A percentile compares a stretch with the other conserved stretches of the same genome.
Evolutionary conservation across 1,140 invertebrate genomes (phyloP).

Genomic region (Papilio xuthus): DNA sequence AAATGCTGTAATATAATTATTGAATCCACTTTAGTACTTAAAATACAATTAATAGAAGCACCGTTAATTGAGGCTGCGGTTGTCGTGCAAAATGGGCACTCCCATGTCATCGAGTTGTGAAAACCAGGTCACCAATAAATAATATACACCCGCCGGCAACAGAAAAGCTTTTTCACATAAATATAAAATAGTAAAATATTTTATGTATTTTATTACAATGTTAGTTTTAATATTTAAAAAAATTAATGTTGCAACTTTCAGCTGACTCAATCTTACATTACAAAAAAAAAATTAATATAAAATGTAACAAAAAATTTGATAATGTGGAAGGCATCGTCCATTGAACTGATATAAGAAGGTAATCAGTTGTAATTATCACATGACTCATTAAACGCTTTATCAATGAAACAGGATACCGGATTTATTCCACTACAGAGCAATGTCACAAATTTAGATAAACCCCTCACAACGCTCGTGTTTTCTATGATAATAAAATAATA

Average conservation of each 20-base stretch:
- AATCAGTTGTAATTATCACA: background rate
- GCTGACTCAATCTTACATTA: too few relatives aligned
- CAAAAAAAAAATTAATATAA: too few relatives aligned
- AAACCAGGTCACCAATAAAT: slow-evolving; percentile 32
- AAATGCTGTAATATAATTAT: background rate
- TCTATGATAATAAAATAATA: slow-evolving; percentile 2
- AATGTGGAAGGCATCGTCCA: too few relatives aligned
- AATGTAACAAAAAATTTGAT: too few relatives aligned
- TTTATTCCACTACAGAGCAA: slow-evolving; percentile 36
- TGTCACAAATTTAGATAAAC: slow-evolving; percentile 35
- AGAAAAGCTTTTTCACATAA: background rate
- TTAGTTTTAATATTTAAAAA: slow-evolving; percentile 1
- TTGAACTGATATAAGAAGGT: too few relatives aligned
- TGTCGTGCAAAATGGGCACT: slow-evolving; percentile 36
- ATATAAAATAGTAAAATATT: background rate
- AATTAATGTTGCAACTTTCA: background rate
- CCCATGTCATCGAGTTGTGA: slow-evolving; percentile 13
- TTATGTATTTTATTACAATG: background rate
- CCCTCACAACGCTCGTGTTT: slow-evolving; percentile 13
- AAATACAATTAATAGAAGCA: slow-evolving; percentile 34
- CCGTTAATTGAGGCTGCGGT: slow-evolving; percentile 35
- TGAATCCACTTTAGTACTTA: slow-evolving; percentile 30
- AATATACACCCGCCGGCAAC: slow-evolving; percentile 15
- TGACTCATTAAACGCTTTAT: background rate
- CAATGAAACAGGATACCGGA: slow-evolving; percentile 36